Base-by-base conservation (phyloP, 2,888 invertebrate genomes). In the Cephus spinipes region DNA sequence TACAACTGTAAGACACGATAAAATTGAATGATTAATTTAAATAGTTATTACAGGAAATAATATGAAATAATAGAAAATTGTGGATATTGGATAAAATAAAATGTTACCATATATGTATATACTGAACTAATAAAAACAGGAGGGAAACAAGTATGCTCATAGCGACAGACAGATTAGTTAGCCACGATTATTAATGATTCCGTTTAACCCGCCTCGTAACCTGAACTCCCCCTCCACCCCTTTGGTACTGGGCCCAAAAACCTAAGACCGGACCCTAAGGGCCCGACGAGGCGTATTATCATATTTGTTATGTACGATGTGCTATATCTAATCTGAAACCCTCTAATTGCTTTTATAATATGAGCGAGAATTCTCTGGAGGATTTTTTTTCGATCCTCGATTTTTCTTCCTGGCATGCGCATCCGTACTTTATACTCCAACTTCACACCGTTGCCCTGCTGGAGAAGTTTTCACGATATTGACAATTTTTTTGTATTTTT, bases 1-100 rank as follows among this genome's bases (percentile, higher is more conserved):
- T 99, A 99, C 89, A 99, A 93, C 99, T 99, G 96, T 34, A 96
- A 96, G 91, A 92, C 92, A 89, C 88, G 85, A 89, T 89, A 87
- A 87, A 77, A 36, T 2, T n/a, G 35, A 71, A 32, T 23, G 15
- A 34, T 34, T 79, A 33, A 4, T 71, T 31, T 12, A 23, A 9
- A 74, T 32, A 12, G 30, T 4, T 9, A 12, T 40, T 40, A 4
- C n/a, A 3, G 11, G 1, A 69, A 69, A 30, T 32, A 30, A 12
- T 32, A 69, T 11, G 69, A 69, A 69, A 69, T 32, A 32, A 30
- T 69, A 1, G 0, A 12, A 15, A 69, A n/a, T n/a, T 4, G n/a
- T 23, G 30, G 32, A n/a, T 23, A 30, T 11, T 11, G 15, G 3
- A 4, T 69, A 69, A 69, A 69, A 69, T 69, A 32, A 69, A 30